Conservation (phyloP, 2,888 invertebrate genomes). For the Stegophylla sp. region DNA sequence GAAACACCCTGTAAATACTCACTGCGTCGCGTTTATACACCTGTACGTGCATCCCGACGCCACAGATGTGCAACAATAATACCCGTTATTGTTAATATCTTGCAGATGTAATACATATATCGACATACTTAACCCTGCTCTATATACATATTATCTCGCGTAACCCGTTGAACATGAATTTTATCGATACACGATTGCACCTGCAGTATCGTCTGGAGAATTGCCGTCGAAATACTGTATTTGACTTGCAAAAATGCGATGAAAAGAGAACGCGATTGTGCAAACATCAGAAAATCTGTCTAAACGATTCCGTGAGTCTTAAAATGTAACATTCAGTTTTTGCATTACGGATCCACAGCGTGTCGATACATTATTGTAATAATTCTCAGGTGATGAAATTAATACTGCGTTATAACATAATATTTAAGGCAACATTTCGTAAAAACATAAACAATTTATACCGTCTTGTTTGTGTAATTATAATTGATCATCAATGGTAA, state of each 20-base stretch:
- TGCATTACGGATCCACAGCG: too few species aligned
- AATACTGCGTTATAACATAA: neutral
- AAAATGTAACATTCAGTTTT: neutral
- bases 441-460: neutral
- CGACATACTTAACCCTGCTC: neutral
- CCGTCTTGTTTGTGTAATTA: neutral
- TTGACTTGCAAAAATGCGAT: conserved; percentile 4
- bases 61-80: too few species aligned
- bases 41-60: too few species aligned
- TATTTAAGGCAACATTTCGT: neutral
- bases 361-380: neutral
- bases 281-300: neutral
- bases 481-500: too few species aligned
- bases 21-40: too few species aligned
- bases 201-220: neutral
- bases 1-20: too few species aligned
- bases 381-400: neutral
- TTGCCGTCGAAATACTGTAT: neutral
- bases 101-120: neutral
- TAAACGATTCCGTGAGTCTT: neutral
- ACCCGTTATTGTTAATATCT: too few species aligned
- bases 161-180: neutral
- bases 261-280: neutral
- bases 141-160: too few species aligned
- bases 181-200: neutral